Evolutionary conservation across 2,888 invertebrate species (phyloP), one percentile per base, ranked within the genome.

Genomic region (Coenonympha arcania): DNA sequence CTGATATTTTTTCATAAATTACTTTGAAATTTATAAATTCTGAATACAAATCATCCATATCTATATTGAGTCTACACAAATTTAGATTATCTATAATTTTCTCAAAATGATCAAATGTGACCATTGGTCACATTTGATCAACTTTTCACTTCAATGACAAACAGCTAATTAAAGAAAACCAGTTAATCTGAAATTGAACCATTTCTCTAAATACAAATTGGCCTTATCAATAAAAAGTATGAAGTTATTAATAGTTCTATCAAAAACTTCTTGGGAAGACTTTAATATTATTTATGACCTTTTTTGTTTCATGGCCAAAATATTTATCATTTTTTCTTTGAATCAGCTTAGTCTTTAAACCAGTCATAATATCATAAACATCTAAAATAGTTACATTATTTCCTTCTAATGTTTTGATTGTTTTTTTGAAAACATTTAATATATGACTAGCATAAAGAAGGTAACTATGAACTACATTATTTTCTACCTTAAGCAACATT

Each of bases 401-500:
- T 19, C 42, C 42, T 31, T 42, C 42, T 16, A 42, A 20, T 19
- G 5, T 31, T 42, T 42, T 42, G 6, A 42, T 20, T 31, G 42
- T 11, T 42, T 42, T 42, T 11, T n/a, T 30, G 19, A 31, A 42
- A 11, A 42, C 6, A 40, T 24, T 42, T 42, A 31, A 42, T 16
- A 42, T 26, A 6, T 31, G 42, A 18, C 42, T 42, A 20, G n/a
- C 9, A 42, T 20, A 42, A 42, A 20, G 30, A 4, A 42, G 13
- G n/a, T 42, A 42, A 42, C 18, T 31, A 9, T 42, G n/a, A 42
- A 42, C 20, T 13, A 42, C 6, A 30, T 42, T 11, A 42, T 42
- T 19, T 6, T 42, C 31, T 6, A n/a, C n/a, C 9, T 19, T 9
- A 30, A 31, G 19, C 5, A 42, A 13, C 42, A 42, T 31, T 9